Evolutionary conservation across 2,888 invertebrate species (phyloP).

Genomic region (Julus scanicus): DNA sequence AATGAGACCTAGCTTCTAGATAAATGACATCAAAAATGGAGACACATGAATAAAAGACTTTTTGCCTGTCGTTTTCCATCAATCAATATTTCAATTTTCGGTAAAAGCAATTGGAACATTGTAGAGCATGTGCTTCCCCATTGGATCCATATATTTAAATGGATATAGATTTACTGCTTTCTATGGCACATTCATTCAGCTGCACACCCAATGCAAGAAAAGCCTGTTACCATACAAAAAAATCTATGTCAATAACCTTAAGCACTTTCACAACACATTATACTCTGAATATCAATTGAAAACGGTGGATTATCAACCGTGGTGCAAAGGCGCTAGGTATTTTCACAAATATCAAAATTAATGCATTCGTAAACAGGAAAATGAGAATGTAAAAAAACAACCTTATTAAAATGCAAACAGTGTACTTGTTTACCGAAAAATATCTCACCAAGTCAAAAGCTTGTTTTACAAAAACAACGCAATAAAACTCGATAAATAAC

Average conservation of each 20-base stretch:
- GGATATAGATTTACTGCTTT: constrained; percentile 47
- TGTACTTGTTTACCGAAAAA: not conserved
- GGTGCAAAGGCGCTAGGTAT: not conserved
- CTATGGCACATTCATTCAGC: constrained; percentile 5
- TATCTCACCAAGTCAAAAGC: not conserved
- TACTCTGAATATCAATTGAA: constrained; percentile 40
- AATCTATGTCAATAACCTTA: constrained; percentile 40
- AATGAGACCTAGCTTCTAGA: constrained; percentile 36
- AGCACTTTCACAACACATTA: constrained; percentile 40
- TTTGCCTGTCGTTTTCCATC: constrained; percentile 47
- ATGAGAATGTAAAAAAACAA: not conserved
- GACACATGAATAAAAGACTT: constrained; percentile 44
- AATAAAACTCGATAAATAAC: not conserved
- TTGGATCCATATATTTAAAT: constrained; percentile 47
- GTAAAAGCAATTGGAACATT: constrained; percentile 45
- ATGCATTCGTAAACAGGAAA: not conserved
- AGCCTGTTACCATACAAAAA: constrained; percentile 34
- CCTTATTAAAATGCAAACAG: not conserved
- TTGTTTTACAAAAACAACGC: not conserved
- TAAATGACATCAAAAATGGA: constrained; percentile 50
- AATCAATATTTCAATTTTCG: constrained; percentile 51
- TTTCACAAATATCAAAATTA: constrained; percentile 31
- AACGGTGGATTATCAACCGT: not conserved
- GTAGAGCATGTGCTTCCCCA: constrained; percentile 43
- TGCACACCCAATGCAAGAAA: not conserved